Evolutionary conservation across 2,797 vertebrate genomes (phyloP).

Genomic region (Gambusia yucatana): DNA sequence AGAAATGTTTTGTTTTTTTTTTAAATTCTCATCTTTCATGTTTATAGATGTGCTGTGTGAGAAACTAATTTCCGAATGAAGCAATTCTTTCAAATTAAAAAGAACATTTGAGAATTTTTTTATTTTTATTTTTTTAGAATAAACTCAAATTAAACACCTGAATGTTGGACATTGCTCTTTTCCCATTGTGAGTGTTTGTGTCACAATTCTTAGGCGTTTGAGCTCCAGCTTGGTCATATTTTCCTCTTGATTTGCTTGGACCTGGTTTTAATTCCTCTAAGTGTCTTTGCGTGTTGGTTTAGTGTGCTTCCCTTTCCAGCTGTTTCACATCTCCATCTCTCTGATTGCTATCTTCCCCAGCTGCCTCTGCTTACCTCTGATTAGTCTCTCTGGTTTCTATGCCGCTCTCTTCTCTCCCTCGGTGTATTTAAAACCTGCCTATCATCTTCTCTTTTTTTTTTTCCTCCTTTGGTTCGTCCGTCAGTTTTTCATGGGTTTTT

Average conservation of each 20-base stretch:
- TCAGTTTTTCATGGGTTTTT: too few relatives aligned
- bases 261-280: too few relatives aligned
- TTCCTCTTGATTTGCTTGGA: too few relatives aligned
- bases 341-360: neutral
- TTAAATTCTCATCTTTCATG: neutral
- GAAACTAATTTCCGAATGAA: neutral
- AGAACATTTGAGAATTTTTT: neutral
- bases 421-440: too few relatives aligned
- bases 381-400: neutral
- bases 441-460: too few relatives aligned
- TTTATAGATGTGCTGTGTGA: neutral
- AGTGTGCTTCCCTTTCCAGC: neutral
- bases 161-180: neutral
- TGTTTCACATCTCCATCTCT: neutral
- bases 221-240: too few relatives aligned
- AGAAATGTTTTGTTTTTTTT: neutral
- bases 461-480: too few relatives aligned
- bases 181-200: neutral
- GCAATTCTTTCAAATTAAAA: neutral
- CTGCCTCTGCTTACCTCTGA: neutral
- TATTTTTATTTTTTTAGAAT: neutral
- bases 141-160: neutral
- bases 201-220: too few relatives aligned
- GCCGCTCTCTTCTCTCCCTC: too few relatives aligned
- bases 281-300: too few relatives aligned